Base-by-base conservation (phyloP, 2,797 vertebrate species). In the Columba guinea region DNA sequence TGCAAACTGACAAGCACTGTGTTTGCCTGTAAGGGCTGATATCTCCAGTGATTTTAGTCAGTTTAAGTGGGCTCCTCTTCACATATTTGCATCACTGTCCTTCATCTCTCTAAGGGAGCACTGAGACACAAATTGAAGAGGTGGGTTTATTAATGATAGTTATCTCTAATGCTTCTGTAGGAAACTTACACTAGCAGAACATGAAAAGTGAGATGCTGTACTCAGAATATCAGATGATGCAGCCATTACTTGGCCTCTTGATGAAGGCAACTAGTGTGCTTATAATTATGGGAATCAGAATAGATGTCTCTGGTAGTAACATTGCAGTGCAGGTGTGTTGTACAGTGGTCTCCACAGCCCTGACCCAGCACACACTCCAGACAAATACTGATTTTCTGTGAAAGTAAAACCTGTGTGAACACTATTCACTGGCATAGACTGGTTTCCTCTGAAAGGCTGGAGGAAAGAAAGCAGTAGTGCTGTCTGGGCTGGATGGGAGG, bases 1-100 rank as follows among this genome's bases (percentile, higher is more conserved):
- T 95, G 77, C 52, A 90, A 95, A 87, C 69, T 89, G 89, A 93
- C 76, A 90, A 78, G 83, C 24, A 49, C 41, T 62, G 41, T 84
- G 46, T 76, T 81, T 95, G 68, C 37, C 79, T 93, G 34, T 77
- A 70, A 95, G 79, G 73, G 70, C 32, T 96, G 74, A 49, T 78
- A 85, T 84, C 90, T 88, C 41, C 35, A 81, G 77, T 82, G 67
- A 58, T 88, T 90, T 86, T 37, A 92, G 39, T 84, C 48, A 86
- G 44, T 7, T 64, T 59, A 88, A 90, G 60, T 30, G 46, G 94
- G 27, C 39, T 81, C 62, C 94, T 87, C 85, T 70, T 76, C 41
- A 60, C 16, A 1, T 73, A 84, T 89, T 76, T 95, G 13, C 49
- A 64, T 93, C 85, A 58, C 41, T 71, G 71, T 80, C 58, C 59